These are phyloP conservation scores for Phytoseiulus persimilis DNA, from an alignment of 2,888 invertebrate genomes.

Conservation along the genomic window DNA sequence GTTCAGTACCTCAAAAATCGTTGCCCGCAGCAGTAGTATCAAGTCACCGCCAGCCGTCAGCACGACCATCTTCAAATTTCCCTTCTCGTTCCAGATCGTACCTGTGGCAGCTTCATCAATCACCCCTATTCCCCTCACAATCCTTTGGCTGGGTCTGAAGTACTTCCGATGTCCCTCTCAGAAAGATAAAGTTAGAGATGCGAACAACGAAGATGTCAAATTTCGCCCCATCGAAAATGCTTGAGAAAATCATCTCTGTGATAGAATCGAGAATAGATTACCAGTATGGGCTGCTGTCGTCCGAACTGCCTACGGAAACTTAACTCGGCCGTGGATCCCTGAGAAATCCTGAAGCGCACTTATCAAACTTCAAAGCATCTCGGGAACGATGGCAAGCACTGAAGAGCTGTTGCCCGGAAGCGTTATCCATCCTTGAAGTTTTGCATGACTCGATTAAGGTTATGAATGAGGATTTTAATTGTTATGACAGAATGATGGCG, in stretches of 20 bases:
- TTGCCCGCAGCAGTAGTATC: too few relatives aligned
- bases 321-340: neutral
- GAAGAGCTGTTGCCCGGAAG: too few relatives aligned
- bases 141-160: constrained; percentile 42
- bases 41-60: too few relatives aligned
- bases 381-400: neutral
- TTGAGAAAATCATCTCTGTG: neutral
- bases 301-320: too few relatives aligned
- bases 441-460: too few relatives aligned
- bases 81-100: constrained; percentile 58
- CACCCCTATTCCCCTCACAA: constrained; percentile 73
- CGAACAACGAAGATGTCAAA: neutral
- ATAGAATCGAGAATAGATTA: neutral
- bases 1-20: too few relatives aligned
- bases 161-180: neutral
- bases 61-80: too few relatives aligned
- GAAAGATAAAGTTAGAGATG: neutral
- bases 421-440: too few relatives aligned
- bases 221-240: neutral
- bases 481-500: too few relatives aligned
- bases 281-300: neutral
- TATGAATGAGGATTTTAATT: too few relatives aligned
- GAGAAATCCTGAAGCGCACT: neutral
- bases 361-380: neutral
- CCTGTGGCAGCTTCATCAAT: constrained; percentile 85